Evolutionary conservation across 2,797 vertebrate species (phyloP).

Genomic region (Acrossocheilus wenchowensis): DNA sequence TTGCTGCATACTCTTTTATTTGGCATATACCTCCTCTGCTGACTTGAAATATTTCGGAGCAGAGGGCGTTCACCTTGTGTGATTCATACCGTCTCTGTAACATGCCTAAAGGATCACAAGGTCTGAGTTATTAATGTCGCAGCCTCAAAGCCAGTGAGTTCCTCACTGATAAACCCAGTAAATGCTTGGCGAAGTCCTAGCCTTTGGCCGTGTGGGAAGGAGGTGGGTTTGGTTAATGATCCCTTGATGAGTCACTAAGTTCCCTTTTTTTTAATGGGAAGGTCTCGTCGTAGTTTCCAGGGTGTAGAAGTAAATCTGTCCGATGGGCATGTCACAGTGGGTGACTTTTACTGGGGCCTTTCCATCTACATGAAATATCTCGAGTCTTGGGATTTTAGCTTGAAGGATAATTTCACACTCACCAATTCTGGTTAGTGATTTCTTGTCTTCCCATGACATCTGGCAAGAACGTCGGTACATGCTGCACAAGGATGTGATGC

Average conservation of each 20-base stretch:
- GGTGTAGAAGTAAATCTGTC: slow-evolving; percentile 42
- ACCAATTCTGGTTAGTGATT: slow-evolving; percentile 55
- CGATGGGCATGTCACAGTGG: slow-evolving; percentile 46
- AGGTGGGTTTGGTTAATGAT: slow-evolving; percentile 52
- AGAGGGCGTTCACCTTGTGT: slow-evolving; percentile 7
- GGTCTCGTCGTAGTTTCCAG: slow-evolving; percentile 41
- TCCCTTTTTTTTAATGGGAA: slow-evolving; percentile 28
- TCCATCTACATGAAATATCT: slow-evolving; percentile 51
- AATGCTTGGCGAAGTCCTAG: slow-evolving; percentile 2
- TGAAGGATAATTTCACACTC: slow-evolving; percentile 56
- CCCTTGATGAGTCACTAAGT: slow-evolving; percentile 37
- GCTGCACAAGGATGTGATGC: not conserved
- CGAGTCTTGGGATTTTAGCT: slow-evolving; percentile 45
- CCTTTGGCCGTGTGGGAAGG: slow-evolving; percentile 1
- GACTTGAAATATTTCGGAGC: slow-evolving; percentile 16
- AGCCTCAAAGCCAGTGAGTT: not conserved
- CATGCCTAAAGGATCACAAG: slow-evolving; percentile 25
- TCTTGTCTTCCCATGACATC: slow-evolving; percentile 39
- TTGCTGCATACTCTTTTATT: not conserved
- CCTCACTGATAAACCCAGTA: slow-evolving; percentile 4
- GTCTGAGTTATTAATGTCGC: slow-evolving; percentile 18
- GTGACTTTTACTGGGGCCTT: slow-evolving; percentile 34
- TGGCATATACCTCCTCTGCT: slow-evolving; percentile 5
- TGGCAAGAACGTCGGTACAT: slow-evolving; percentile 9
- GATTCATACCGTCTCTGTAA: slow-evolving; percentile 6